Evolutionary conservation across 2,888 invertebrate genomes (phyloP).

Genomic region (Byasa hedistus): DNA sequence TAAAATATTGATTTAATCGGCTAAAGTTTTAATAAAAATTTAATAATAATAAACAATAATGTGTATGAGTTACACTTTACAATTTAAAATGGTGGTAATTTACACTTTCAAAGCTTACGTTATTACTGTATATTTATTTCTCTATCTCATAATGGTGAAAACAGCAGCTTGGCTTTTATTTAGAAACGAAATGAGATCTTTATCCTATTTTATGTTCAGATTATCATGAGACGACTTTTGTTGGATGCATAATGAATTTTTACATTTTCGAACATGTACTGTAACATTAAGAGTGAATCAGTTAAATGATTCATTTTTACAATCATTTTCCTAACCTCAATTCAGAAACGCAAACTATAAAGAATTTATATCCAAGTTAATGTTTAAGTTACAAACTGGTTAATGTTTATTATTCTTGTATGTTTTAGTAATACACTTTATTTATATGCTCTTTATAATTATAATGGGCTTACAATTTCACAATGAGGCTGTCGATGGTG

Average conservation of each 20-base stretch:
- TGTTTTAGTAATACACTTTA: too few relatives aligned
- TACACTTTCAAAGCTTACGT: not conserved
- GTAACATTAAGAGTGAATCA: not conserved
- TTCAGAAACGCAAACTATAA: too few relatives aligned
- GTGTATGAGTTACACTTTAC: not conserved
- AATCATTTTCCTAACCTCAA: too few relatives aligned
- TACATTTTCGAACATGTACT: not conserved
- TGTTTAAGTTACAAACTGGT: too few relatives aligned
- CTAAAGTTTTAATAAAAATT: not conserved
- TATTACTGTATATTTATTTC: not conserved
- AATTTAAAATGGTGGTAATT: not conserved
- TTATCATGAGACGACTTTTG: not conserved
- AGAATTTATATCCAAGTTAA: too few relatives aligned
- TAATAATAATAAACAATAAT: not conserved
- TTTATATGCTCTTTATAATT: too few relatives aligned
- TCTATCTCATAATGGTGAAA: not conserved
- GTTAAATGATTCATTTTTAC: not conserved
- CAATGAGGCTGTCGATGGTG: too few relatives aligned
- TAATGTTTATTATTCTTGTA: too few relatives aligned
- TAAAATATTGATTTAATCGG: not conserved
- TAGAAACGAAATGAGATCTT: conserved; percentile 1
- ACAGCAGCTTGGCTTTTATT: not conserved
- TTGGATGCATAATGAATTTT: not conserved
- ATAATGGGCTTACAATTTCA: too few relatives aligned
- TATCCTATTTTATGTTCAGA: conserved; percentile 1